These are phyloP conservation scores for Phataginus tricuspis DNA, from an alignment of 2,797 vertebrate species.

Conservation along the genomic window DNA sequence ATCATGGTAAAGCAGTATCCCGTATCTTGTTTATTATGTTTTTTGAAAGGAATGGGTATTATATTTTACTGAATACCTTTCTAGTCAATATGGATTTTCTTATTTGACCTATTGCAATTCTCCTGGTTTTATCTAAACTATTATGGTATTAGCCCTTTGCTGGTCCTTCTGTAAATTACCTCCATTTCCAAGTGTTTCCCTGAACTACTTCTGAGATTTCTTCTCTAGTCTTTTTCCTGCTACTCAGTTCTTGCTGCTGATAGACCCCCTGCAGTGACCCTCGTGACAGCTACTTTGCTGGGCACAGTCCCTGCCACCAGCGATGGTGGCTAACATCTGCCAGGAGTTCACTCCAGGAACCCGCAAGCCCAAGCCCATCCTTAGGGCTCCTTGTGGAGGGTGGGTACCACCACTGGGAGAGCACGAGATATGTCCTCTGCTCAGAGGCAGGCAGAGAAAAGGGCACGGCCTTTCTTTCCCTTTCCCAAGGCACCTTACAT, in stretches of 20 bases:
- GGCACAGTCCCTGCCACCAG: not conserved
- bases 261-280: not conserved
- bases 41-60: not conserved
- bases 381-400: not conserved
- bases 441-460: not conserved
- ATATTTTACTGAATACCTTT: slow-evolving; percentile 34
- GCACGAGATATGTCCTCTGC: not conserved
- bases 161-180: not conserved
- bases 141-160: not conserved
- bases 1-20: not conserved
- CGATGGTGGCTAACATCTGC: not conserved
- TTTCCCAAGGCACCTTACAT: not conserved
- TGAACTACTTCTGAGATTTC: slow-evolving; percentile 4
- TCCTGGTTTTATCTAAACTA: not conserved
- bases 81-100: not conserved
- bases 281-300: not conserved
- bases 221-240: not conserved
- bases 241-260: not conserved
- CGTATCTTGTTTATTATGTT: not conserved
- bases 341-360: not conserved
- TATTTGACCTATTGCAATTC: not conserved
- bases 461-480: not conserved
- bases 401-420: not conserved
- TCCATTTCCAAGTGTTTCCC: not conserved
- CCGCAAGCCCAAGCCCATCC: not conserved